Conservation (phyloP, 2,888 invertebrate species). For the Meghimatium bilineatum region DNA sequence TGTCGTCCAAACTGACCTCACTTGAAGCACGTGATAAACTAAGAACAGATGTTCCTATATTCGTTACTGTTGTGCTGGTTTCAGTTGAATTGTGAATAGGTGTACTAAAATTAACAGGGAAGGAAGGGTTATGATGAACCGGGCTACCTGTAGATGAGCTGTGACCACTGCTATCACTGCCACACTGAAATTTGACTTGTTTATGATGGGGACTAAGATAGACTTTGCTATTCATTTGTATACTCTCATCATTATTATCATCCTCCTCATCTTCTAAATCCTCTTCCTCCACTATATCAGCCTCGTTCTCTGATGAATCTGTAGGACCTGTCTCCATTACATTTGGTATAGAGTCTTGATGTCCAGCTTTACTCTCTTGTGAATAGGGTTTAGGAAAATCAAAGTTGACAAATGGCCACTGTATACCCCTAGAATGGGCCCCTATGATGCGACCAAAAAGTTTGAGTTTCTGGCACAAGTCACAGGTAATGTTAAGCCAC, state of each 20-base stretch:
- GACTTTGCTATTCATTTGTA: conserved; percentile 31
- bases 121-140: neutral
- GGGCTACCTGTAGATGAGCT: conserved; percentile 39
- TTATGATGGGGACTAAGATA: conserved; percentile 45
- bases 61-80: conserved; percentile 45
- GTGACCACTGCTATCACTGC: conserved; percentile 52
- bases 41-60: conserved; percentile 48
- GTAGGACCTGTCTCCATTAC: conserved; percentile 54
- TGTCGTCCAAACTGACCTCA: conserved; percentile 70
- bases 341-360: conserved; percentile 58
- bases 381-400: conserved; percentile 49
- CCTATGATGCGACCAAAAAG: conserved; percentile 79
- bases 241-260: conserved; percentile 43
- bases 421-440: conserved; percentile 65
- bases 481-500: conserved; percentile 93
- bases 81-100: conserved; percentile 54
- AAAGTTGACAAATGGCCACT: conserved; percentile 75
- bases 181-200: conserved; percentile 52
- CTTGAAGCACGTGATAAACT: conserved; percentile 69
- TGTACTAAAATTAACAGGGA: conserved; percentile 62
- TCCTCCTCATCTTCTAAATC: conserved; percentile 51
- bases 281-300: conserved; percentile 48
- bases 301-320: conserved; percentile 52
- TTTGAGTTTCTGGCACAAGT: conserved; percentile 88
- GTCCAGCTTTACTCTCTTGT: conserved; percentile 26